Evolutionary conservation across 64 coral and sea anemone species (phyloP).

Genomic region (Stichodactyla mertensii): DNA sequence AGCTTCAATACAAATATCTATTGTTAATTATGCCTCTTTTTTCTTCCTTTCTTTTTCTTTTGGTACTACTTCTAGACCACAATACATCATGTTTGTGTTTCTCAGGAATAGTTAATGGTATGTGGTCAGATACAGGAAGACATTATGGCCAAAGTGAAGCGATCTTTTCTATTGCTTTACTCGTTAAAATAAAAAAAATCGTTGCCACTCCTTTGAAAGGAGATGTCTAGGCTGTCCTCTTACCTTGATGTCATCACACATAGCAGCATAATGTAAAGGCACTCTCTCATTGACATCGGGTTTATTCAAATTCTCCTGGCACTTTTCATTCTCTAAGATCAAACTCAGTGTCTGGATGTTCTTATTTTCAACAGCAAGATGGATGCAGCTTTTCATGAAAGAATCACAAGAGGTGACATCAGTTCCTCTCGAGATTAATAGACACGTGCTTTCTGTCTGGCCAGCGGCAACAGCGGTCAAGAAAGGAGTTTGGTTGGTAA

Average conservation of each 20-base stretch:
- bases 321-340: constrained; percentile 38
- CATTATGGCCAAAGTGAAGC: too few species aligned
- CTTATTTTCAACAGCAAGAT: constrained; percentile 65
- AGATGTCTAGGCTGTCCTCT: neutral
- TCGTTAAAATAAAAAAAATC: too few species aligned
- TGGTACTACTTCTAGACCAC: too few species aligned
- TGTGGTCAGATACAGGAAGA: too few species aligned
- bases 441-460: constrained; percentile 28
- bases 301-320: constrained; percentile 41
- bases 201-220: too few species aligned
- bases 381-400: constrained; percentile 67
- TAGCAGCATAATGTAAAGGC: constrained; percentile 61
- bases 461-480: constrained; percentile 55
- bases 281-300: constrained; percentile 69
- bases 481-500: constrained; percentile 57
- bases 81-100: too few species aligned
- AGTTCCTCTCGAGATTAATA: constrained; percentile 55
- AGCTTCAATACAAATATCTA: too few species aligned
- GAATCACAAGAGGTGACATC: constrained; percentile 41
- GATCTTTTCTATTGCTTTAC: too few species aligned
- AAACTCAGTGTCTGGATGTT: constrained; percentile 40
- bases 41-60: too few species aligned
- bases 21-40: too few species aligned
- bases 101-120: too few species aligned
- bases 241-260: constrained; percentile 59